A percentile compares a stretch with the other conserved stretches of the same genome.
Conservation (phyloP, 35 echinoderm and acorn worm genomes). For the Chiridota heheva region DNA sequence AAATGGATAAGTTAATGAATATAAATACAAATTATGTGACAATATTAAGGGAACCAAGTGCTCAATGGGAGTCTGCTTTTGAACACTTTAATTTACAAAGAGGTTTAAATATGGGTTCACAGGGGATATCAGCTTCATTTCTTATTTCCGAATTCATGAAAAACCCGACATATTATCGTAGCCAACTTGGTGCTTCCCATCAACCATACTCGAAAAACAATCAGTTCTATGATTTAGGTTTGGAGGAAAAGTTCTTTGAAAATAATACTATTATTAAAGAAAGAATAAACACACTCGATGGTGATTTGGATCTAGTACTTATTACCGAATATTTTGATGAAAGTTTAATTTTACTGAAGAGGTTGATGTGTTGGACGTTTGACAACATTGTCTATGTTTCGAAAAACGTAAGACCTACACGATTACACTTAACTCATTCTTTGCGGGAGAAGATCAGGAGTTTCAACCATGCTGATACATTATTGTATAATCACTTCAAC, state of each 20-base stretch:
- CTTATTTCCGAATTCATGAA: constrained; percentile 11
- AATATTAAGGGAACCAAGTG: constrained; percentile 7
- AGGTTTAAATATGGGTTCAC: too few relatives aligned
- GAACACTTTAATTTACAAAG: constrained; percentile 12
- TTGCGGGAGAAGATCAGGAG: not conserved
- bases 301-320: constrained; percentile 14
- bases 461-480: constrained; percentile 16
- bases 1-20: constrained; percentile 1
- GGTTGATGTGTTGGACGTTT: constrained; percentile 5
- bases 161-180: not conserved
- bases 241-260: not conserved
- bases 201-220: constrained; percentile 9
- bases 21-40: not conserved
- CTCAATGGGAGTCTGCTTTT: constrained; percentile 33
- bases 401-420: too few relatives aligned
- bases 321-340: constrained; percentile 29
- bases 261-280: not conserved
- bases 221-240: constrained; percentile 13
- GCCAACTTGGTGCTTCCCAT: too few relatives aligned
- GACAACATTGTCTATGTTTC: not conserved
- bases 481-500: constrained; percentile 16
- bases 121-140: too few relatives aligned
- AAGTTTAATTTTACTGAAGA: not conserved
- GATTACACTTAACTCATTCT: too few relatives aligned
- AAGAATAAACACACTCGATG: too few relatives aligned